Percentiles rank a stretch among this genome's conserved stretches.
These are phyloP conservation scores for Amiota mariae DNA, from an alignment of 2,888 invertebrate species.

Conservation along the genomic window DNA sequence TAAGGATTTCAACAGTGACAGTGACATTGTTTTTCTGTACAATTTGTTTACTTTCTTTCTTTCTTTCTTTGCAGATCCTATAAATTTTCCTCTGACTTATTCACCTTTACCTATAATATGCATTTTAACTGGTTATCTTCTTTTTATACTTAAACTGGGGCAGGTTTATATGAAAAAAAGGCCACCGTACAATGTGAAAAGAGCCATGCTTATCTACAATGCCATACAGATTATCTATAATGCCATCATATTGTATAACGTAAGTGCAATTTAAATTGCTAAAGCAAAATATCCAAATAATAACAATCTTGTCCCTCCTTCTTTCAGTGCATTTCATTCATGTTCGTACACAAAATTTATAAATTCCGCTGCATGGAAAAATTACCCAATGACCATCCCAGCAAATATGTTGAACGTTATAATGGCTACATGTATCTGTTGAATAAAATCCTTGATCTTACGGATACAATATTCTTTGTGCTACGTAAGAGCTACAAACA, in stretches of 20 bases:
- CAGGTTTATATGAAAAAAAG: conserved; percentile 81
- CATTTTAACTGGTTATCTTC: conserved; percentile 17
- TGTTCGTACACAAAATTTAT: conserved; percentile 1
- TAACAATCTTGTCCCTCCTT: no score
- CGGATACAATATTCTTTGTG: conserved; percentile 81
- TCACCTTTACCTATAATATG: conserved; percentile 6
- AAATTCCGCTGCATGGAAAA: background rate
- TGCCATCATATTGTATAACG: conserved; percentile 75
- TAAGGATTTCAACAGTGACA: no score
- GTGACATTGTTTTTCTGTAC: no score
- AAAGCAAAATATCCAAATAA: no score
- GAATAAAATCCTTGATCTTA: conserved; percentile 78
- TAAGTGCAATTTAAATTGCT: conserved; percentile 63
- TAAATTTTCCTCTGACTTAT: background rate
- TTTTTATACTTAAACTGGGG: conserved; percentile 79
- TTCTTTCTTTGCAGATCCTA: no score
- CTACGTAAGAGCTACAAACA: conserved; percentile 81
- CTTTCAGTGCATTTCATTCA: conserved; percentile 12
- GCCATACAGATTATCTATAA: conserved; percentile 78
- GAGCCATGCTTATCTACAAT: conserved; percentile 80
- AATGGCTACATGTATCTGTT: conserved; percentile 76
- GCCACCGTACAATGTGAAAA: conserved; percentile 78
- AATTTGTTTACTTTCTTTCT: no score
- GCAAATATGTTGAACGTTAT: background rate
- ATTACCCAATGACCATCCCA: background rate